Percentiles rank a stretch among this genome's conserved stretches.
These are phyloP conservation scores for Etheostoma cragini DNA, from an alignment of 2,113 vertebrate species.

Conservation along the genomic window DNA sequence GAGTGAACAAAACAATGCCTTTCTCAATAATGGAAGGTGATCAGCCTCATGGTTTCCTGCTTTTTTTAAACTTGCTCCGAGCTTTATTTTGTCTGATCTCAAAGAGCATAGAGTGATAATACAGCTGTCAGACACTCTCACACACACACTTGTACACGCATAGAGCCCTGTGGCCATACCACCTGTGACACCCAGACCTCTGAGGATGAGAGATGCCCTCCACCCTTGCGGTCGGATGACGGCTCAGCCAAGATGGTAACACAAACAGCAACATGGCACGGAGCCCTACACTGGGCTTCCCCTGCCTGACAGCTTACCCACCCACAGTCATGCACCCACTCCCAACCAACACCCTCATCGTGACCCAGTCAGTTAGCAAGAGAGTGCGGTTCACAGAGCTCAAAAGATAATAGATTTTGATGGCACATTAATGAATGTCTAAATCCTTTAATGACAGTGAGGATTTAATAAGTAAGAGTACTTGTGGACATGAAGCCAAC, in stretches of 20 bases:
- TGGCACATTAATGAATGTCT: constrained; percentile 19
- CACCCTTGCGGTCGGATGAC: constrained; percentile 51
- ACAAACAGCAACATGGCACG: constrained; percentile 56
- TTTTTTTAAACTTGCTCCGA: constrained; percentile 7
- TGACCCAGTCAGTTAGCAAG: constrained; percentile 29
- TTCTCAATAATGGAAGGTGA: constrained; percentile 34
- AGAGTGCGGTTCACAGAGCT: constrained; percentile 28
- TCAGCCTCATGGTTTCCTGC: constrained; percentile 1
- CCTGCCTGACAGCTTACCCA: constrained; percentile 49
- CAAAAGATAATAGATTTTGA: constrained; percentile 9
- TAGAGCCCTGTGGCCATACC: constrained; percentile 80
- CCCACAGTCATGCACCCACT: constrained; percentile 43
- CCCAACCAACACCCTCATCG: constrained; percentile 17
- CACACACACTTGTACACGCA: constrained; percentile 73
- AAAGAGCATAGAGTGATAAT: constrained; percentile 41
- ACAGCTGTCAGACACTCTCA: constrained; percentile 68
- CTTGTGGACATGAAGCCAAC: background rate
- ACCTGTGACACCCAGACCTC: constrained; percentile 76
- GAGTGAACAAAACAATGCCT: background rate
- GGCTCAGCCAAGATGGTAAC: constrained; percentile 37
- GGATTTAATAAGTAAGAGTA: constrained; percentile 31
- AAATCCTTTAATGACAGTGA: constrained; percentile 31
- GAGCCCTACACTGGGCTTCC: constrained; percentile 25
- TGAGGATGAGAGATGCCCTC: constrained; percentile 65
- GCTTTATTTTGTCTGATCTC: constrained; percentile 48